These are phyloP conservation scores for Sceliomorpha sp. DNA, from an alignment of 2,888 invertebrate genomes.

Conservation along the genomic window DNA sequence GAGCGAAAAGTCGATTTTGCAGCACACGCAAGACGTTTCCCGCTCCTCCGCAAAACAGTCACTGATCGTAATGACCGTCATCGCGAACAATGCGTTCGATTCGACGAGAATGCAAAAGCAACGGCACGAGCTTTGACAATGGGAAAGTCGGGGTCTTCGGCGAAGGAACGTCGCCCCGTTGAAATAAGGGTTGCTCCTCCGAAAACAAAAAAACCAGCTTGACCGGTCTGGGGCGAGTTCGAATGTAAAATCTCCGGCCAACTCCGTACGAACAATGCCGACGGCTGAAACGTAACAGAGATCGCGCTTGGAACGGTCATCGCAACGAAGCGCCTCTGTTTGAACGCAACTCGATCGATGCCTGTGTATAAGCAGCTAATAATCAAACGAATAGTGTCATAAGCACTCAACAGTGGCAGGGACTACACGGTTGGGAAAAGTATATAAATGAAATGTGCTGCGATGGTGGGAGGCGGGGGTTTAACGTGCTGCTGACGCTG, in stretches of 20 bases:
- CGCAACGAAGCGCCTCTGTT: conserved; percentile 61
- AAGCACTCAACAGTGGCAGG: conserved; percentile 67
- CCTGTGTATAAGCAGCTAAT: conserved; percentile 77
- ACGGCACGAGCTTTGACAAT: conserved; percentile 19
- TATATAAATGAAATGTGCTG: conserved; percentile 73
- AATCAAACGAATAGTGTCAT: conserved; percentile 78
- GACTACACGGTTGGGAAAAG: conserved; percentile 68
- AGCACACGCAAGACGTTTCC: too few species aligned
- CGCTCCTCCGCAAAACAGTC: too few species aligned
- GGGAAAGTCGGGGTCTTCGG: conserved; percentile 15
- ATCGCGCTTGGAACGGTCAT: conserved; percentile 46
- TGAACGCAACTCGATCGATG: conserved; percentile 70
- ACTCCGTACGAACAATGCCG: conserved; percentile 40
- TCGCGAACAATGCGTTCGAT: conserved; percentile 24
- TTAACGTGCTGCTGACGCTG: conserved; percentile 15
- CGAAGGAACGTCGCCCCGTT: conserved; percentile 9
- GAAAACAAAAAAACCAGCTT: conserved; percentile 37
- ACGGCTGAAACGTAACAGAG: conserved; percentile 18
- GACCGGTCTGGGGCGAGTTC: conserved; percentile 37
- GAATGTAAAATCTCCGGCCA: conserved; percentile 14
- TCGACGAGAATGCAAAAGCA: conserved; percentile 20
- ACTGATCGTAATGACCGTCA: background rate
- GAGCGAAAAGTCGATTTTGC: too few species aligned
- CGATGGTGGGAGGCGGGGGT: conserved; percentile 54
- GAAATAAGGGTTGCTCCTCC: conserved; percentile 41